These are phyloP conservation scores for Tyria jacobaeae DNA, from an alignment of 2,888 invertebrate genomes.

Conservation along the genomic window DNA sequence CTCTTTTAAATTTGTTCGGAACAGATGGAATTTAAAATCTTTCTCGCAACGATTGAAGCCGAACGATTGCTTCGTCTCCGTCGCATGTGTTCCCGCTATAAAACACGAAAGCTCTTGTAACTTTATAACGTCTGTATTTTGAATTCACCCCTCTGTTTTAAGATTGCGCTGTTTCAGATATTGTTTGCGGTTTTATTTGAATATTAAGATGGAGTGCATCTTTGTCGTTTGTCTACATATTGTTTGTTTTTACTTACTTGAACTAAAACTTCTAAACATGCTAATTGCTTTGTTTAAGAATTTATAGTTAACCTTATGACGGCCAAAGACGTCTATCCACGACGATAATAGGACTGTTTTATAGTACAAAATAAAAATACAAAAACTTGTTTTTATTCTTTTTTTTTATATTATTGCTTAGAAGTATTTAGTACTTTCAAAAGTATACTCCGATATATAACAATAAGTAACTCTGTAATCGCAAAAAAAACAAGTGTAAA, in stretches of 20 bases:
- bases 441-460: too few species aligned
- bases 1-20: conserved; percentile 21
- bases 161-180: conserved; percentile 28
- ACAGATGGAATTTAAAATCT: conserved; percentile 56
- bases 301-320: too few species aligned
- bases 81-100: conserved; percentile 53
- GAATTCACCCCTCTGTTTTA: conserved; percentile 32
- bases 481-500: too few species aligned
- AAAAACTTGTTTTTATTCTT: too few species aligned
- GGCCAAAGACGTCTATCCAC: too few species aligned
- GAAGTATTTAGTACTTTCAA: too few species aligned
- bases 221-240: not conserved
- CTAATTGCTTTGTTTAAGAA: not conserved
- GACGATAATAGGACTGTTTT: too few species aligned
- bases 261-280: not conserved
- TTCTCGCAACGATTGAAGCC: conserved; percentile 52
- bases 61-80: conserved; percentile 53
- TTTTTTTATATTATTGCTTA: too few species aligned
- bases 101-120: conserved; percentile 47
- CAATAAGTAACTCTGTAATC: too few species aligned
- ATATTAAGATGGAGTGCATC: not conserved
- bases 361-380: too few species aligned
- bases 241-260: not conserved
- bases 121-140: conserved; percentile 45
- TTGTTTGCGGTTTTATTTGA: conserved; percentile 20